Conservation (phyloP, 2,113 vertebrate species). For the Thermophis baileyi region DNA sequence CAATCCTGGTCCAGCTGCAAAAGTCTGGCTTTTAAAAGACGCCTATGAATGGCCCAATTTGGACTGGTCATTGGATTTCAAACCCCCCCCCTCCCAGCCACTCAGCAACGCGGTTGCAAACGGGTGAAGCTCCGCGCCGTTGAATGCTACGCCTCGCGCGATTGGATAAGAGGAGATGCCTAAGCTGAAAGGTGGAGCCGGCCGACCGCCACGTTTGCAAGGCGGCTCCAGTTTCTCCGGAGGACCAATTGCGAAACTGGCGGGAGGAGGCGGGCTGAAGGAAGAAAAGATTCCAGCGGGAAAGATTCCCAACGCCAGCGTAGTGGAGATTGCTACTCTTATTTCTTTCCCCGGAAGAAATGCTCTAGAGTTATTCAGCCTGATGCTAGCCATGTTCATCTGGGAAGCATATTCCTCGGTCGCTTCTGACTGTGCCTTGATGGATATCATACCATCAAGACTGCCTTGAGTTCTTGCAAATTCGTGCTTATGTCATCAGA, state of each 20-base stretch:
- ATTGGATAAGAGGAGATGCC: constrained; percentile 59
- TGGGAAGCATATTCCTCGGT: neutral
- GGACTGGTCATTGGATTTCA: constrained; percentile 28
- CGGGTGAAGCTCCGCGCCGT: rapidly evolving
- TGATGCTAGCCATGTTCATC: neutral
- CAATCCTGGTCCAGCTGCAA: neutral
- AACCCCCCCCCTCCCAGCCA: constrained; percentile 55
- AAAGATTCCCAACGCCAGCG: neutral
- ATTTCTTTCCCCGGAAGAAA: neutral
- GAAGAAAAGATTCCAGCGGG: neutral
- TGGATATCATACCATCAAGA: neutral
- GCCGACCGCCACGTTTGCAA: constrained; percentile 75
- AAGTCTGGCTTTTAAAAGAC: neutral
- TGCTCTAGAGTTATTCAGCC: no score
- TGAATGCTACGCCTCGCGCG: neutral
- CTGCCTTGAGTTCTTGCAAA: neutral
- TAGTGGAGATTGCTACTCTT: neutral
- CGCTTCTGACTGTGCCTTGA: neutral
- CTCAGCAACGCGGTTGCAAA: constrained; percentile 42
- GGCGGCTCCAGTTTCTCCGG: neutral
- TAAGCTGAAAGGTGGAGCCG: neutral
- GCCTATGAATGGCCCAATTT: constrained; percentile 54
- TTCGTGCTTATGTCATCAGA: neutral
- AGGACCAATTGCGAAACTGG: neutral
- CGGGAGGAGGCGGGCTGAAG: neutral